Evolutionary conservation across 2,797 vertebrate genomes (phyloP), one percentile per base, ranked within the genome.

Genomic region (Chloroceryle amazona): DNA sequence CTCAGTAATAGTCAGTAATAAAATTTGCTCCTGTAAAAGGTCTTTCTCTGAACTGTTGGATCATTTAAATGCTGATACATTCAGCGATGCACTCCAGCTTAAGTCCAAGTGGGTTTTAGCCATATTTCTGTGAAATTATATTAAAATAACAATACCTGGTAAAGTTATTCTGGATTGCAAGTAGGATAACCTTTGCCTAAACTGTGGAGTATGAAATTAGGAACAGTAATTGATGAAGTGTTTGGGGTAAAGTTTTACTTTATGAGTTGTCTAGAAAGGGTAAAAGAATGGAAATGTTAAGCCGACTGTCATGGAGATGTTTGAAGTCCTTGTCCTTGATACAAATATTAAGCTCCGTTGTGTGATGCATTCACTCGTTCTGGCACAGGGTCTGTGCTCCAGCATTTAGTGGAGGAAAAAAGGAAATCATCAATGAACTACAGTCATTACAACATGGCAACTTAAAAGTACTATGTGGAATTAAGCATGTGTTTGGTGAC

Each of bases 251-350:
- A 80, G 16, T 81, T 94, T 86, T 82, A 20, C 35, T 70, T 73
- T 33, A 25, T 23, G 20, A 16, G 46, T 31, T 71, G 1, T 37
- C 39, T 61, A 57, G 57, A 79, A 82, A 46, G 51, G 23, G 20
- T 7, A 60, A n/a, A 41, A 52, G 14, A 26, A 21, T 8, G 6
- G 52, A 22, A 63, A 46, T 16, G 31, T 84, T 79, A 79, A 84
- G 11, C 11, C 19, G 16, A 31, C 9, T 2, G 0, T 62, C 3
- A 4, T 4, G 23, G 61, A 57, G 51, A 44, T 35, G 6, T 13
- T 6, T 63, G 23, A 84, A 82, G 28, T 83, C 4, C 1, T 80
- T 18, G 23, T 89, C 22, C 20, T 63, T 25, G 20, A 17, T 35
- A 57, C 13, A 65, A 29, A 37, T 37, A 35, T 65, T 39, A 73